Conservation (phyloP, 64 coral and sea anemone genomes). For the Cladopsammia gracilis region DNA sequence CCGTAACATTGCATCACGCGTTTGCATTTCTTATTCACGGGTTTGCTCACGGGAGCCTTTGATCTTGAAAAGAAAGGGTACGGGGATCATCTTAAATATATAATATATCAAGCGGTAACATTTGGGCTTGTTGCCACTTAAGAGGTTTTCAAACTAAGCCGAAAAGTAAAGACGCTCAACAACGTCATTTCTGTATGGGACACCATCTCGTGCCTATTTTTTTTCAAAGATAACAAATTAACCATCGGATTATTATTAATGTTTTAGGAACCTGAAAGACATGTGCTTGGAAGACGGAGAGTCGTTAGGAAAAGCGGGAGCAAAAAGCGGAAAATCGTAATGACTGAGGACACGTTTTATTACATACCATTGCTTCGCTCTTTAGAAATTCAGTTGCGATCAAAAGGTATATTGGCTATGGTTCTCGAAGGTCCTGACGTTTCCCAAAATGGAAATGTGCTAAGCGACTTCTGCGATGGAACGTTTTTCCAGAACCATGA, state of each 20-base stretch:
- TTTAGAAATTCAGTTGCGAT: constrained; percentile 29
- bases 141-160: no score
- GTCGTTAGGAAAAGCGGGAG: neutral
- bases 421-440: neutral
- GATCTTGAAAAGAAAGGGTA: no score
- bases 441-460: neutral
- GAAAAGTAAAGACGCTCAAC: no score
- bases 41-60: no score
- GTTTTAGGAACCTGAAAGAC: neutral
- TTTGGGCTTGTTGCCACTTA: no score
- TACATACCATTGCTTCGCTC: constrained; percentile 19
- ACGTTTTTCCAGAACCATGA: neutral
- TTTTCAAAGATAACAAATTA: no score
- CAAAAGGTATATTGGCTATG: constrained; percentile 12
- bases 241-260: neutral
- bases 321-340: constrained; percentile 46
- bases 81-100: no score
- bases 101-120: no score
- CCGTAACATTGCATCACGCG: no score
- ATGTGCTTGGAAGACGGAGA: neutral
- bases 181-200: no score
- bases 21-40: no score
- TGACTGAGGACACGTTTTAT: constrained; percentile 41
- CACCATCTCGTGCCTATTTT: no score
- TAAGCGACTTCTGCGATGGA: constrained; percentile 10